phyloP scores from a whole-genome alignment of 1,140 invertebrate species.

The Pentalonia nigronervosa region DNA sequence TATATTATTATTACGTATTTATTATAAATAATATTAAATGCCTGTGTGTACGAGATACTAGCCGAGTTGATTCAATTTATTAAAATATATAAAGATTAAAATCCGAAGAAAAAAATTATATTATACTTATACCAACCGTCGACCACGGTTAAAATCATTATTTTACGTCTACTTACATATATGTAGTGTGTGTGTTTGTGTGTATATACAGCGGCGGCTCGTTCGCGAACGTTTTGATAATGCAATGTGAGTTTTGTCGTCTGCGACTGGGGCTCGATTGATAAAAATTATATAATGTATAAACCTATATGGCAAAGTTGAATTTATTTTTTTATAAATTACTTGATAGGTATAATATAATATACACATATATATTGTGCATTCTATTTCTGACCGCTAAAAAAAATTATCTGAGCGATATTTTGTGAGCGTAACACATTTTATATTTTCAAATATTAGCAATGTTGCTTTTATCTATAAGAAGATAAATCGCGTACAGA shows the following conservation, averaged over 20 bases:
- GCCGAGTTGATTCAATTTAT: neutral
- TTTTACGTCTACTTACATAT: neutral
- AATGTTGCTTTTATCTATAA: neutral
- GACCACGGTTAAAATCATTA: neutral
- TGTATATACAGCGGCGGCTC: neutral
- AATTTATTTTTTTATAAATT: neutral
- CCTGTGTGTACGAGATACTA: neutral
- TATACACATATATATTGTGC: neutral
- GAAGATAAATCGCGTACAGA: slow-evolving; percentile 21
- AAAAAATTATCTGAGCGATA: neutral
- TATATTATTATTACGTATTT: neutral
- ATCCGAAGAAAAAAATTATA: neutral
- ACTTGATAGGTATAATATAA: neutral
- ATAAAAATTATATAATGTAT: neutral
- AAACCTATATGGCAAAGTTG: neutral
- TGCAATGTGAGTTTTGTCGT: neutral
- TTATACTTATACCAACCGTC: neutral
- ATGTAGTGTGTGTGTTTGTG: too few relatives aligned
- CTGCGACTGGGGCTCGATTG: neutral
- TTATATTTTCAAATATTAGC: neutral
- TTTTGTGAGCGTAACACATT: neutral
- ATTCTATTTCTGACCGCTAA: neutral
- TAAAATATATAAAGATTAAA: neutral
- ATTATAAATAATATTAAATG: too few relatives aligned
- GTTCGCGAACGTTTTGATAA: neutral